Percentiles rank a stretch among this genome's conserved stretches.
phyloP scores from a whole-genome alignment of 2,888 invertebrate genomes.

The Herminia tarsipennalis region DNA sequence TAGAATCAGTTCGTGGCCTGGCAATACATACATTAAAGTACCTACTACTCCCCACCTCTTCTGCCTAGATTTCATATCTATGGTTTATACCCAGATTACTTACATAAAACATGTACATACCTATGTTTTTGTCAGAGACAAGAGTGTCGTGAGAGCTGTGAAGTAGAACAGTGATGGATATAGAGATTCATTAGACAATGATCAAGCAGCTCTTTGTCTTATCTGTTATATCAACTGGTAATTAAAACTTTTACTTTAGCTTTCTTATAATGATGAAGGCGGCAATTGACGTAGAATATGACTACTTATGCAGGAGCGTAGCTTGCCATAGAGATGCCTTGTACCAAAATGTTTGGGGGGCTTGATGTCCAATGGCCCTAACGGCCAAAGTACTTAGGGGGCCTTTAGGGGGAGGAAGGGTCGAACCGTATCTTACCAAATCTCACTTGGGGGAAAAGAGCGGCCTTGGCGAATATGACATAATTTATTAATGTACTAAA shows the following conservation, averaged over 20 bases:
- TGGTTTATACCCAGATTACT: neutral
- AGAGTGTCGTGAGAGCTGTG: conserved; percentile 22
- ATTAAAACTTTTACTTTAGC: conserved; percentile 60
- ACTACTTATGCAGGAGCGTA: neutral
- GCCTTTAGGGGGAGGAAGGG: too few species aligned
- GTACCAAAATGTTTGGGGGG: too few species aligned
- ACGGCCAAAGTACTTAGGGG: too few species aligned
- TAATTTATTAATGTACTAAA: too few species aligned
- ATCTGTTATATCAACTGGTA: conserved; percentile 40
- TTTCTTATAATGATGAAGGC: conserved; percentile 32
- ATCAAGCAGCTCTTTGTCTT: conserved; percentile 37
- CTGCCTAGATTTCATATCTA: too few species aligned
- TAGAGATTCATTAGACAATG: conserved; percentile 34
- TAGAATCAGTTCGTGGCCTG: too few species aligned
- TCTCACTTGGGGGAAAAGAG: too few species aligned
- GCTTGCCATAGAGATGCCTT: neutral
- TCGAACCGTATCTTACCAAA: too few species aligned
- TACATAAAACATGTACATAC: neutral
- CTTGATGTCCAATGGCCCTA: too few species aligned
- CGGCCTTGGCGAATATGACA: too few species aligned
- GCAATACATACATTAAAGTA: too few species aligned
- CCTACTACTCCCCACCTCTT: too few species aligned
- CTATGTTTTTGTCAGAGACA: neutral
- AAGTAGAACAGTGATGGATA: conserved; percentile 32
- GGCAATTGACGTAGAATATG: conserved; percentile 15